A percentile compares a stretch with the other conserved stretches of the same genome.
These are phyloP conservation scores for Leptobrachium leishanense DNA, from an alignment of 2,113 vertebrate genomes.

Conservation along the genomic window DNA sequence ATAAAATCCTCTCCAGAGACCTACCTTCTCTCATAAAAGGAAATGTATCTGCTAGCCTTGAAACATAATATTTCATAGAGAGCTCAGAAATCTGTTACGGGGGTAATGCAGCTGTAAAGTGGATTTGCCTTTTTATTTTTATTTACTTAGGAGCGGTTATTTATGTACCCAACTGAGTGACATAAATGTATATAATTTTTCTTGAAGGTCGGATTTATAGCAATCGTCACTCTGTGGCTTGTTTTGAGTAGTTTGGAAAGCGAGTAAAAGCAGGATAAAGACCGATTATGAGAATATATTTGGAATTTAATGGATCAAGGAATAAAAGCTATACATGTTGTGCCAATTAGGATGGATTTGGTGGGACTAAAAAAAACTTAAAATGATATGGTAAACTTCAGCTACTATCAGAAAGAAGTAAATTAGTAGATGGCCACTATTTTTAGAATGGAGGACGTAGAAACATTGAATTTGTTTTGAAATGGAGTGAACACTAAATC, in stretches of 20 bases:
- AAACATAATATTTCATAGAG: constrained; percentile 2
- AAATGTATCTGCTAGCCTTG: constrained; percentile 3
- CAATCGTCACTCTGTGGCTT: not conserved
- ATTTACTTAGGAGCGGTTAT: not conserved
- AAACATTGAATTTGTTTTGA: no score
- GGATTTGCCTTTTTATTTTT: constrained; percentile 7
- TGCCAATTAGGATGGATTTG: not conserved
- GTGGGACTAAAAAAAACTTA: no score
- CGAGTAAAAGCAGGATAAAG: not conserved
- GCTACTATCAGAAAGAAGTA: no score
- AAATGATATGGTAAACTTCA: no score
- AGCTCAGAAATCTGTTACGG: not conserved
- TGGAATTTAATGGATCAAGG: not conserved
- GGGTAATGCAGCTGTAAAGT: constrained; percentile 22
- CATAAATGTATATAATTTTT: not conserved
- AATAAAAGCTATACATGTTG: not conserved
- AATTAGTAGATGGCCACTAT: no score
- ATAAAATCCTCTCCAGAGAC: constrained; percentile 22
- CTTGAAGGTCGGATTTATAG: not conserved
- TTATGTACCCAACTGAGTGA: not conserved
- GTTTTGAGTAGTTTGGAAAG: not conserved
- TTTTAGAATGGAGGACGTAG: no score
- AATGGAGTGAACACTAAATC: no score
- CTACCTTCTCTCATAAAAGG: constrained; percentile 10
- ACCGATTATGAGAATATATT: not conserved